Conservation (phyloP, 2,797 vertebrate genomes). For the Sebastiscus tertius region DNA sequence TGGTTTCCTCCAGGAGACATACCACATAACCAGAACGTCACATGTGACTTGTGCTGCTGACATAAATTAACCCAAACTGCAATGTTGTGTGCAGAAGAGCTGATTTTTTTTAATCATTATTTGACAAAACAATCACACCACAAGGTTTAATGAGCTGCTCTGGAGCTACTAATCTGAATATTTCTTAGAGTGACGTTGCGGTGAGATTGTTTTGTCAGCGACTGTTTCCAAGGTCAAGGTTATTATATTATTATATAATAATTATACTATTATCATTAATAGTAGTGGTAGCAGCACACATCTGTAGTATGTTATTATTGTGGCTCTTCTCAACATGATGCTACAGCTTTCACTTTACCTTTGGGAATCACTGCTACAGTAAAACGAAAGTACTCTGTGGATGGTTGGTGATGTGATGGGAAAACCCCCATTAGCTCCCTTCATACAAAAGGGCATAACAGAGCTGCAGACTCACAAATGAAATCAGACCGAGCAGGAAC, state of each 20-base stretch:
- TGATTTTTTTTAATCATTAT: background rate
- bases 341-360: background rate
- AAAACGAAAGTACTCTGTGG: constrained; percentile 3
- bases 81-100: no score
- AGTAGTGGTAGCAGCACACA: background rate
- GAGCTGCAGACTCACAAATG: background rate
- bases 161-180: background rate
- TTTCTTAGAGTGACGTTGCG: no score
- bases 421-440: background rate
- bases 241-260: background rate
- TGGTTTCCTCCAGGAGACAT: no score
- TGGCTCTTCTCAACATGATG: background rate
- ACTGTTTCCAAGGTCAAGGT: no score
- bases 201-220: no score
- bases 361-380: accelerated
- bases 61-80: no score
- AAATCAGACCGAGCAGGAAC: accelerated
- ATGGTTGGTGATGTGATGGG: background rate
- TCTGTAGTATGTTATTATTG: background rate
- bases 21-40: no score
- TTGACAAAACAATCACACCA: background rate
- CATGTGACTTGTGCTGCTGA: no score
- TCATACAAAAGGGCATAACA: accelerated
- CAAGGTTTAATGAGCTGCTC: background rate
- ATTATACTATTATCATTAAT: background rate